Percentiles rank a stretch among this genome's conserved stretches.
These are phyloP conservation scores for Noctua comes DNA, from an alignment of 2,888 invertebrate genomes.

Conservation along the genomic window DNA sequence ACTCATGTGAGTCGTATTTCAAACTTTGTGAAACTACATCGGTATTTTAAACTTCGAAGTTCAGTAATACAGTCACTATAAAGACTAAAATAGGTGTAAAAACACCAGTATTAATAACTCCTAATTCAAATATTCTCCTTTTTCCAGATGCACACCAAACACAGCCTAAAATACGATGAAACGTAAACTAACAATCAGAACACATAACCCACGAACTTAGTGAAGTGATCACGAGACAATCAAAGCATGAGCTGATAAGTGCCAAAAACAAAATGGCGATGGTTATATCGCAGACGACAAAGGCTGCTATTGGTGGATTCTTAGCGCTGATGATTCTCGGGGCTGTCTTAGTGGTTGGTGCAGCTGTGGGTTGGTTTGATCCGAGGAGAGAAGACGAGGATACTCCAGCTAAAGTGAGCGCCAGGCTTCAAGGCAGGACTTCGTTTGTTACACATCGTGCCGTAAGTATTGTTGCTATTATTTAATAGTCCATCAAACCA, in stretches of 20 bases:
- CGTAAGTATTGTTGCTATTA: conserved; percentile 75
- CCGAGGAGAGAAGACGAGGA: conserved; percentile 87
- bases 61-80: no score
- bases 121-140: conserved; percentile 4
- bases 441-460: conserved; percentile 88
- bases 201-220: conserved; percentile 54
- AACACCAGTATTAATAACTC: no score
- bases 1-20: no score
- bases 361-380: conserved; percentile 88
- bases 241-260: conserved; percentile 81
- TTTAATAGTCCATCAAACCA: neutral
- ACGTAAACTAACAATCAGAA: conserved; percentile 29
- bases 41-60: no score
- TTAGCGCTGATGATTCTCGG: conserved; percentile 87
- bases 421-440: conserved; percentile 85
- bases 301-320: conserved; percentile 87
- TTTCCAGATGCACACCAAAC: conserved; percentile 53
- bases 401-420: conserved; percentile 86
- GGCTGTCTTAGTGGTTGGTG: conserved; percentile 86
- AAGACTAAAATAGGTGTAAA: neutral
- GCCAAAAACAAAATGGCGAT: conserved; percentile 84
- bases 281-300: conserved; percentile 89
- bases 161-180: conserved; percentile 41
- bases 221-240: conserved; percentile 46
- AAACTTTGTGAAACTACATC: no score